These are phyloP conservation scores for Prochilodus magdalenae DNA, from an alignment of 2,113 vertebrate species.

Conservation along the genomic window DNA sequence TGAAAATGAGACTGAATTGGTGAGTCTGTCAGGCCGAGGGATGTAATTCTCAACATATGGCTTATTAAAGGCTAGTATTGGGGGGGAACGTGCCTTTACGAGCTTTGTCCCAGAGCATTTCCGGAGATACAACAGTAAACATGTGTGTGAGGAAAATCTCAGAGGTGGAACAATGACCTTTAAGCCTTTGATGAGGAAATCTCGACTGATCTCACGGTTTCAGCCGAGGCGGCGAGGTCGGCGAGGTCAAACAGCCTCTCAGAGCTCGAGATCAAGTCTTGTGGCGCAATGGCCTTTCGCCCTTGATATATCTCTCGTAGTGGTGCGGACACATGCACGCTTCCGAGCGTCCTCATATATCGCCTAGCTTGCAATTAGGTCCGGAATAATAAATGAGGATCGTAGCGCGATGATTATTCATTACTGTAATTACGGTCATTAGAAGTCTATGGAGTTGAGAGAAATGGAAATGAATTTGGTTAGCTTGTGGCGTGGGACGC, in stretches of 20 bases:
- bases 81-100: too few relatives aligned
- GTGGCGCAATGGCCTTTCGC: neutral
- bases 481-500: constrained; percentile 61
- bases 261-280: neutral
- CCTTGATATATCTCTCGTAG: neutral
- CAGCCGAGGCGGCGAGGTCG: neutral
- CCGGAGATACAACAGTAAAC: too few relatives aligned
- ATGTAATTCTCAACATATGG: too few relatives aligned
- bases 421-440: constrained; percentile 73
- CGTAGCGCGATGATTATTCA: constrained; percentile 65
- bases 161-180: neutral
- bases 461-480: constrained; percentile 64
- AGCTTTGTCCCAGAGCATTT: too few relatives aligned
- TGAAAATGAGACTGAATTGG: too few relatives aligned
- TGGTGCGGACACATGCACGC: neutral
- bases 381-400: constrained; percentile 69
- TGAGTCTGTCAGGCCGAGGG: too few relatives aligned
- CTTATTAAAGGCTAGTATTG: too few relatives aligned
- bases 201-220: neutral
- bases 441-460: constrained; percentile 65
- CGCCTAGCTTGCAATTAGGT: constrained; percentile 20
- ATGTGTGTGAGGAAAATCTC: neutral
- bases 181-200: constrained; percentile 3
- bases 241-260: neutral
- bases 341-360: neutral